Conservation (phyloP, 2,113 vertebrate genomes). For the Glaucidium brasilianum region DNA sequence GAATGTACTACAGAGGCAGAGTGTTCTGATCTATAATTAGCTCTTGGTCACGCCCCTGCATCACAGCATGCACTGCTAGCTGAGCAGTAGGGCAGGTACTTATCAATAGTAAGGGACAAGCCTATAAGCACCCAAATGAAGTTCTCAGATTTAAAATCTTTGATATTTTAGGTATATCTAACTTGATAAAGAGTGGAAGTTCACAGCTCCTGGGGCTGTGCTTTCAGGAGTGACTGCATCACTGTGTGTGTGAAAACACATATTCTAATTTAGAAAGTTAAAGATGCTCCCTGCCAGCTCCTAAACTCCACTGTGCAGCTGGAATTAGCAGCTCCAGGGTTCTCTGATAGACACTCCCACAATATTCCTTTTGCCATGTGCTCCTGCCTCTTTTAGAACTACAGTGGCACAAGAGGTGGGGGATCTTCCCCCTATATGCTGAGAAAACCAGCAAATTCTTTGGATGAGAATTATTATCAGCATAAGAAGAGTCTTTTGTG, state of each 20-base stretch:
- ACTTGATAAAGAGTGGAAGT: neutral
- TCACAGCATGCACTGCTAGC: neutral
- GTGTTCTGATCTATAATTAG: neutral
- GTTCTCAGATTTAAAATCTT: neutral
- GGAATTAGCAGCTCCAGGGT: neutral
- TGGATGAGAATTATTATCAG: neutral
- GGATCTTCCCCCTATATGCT: neutral
- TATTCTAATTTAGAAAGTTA: neutral
- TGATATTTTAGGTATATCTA: neutral
- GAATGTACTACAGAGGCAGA: neutral
- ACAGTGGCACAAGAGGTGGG: neutral
- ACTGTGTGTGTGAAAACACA: fast-evolving
- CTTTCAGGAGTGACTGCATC: neutral
- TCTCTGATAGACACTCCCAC: neutral
- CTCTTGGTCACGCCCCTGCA: neutral
- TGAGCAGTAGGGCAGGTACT: neutral
- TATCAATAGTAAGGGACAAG: neutral
- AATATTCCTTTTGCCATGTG: neutral
- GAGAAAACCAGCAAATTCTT: neutral
- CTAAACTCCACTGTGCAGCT: neutral
- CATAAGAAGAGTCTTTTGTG: neutral
- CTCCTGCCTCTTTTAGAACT: neutral
- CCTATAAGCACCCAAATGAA: neutral
- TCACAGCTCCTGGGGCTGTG: neutral
- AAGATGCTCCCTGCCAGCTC: neutral